Base-by-base conservation (phyloP, 2,113 vertebrate genomes). In the Parotia lawesii region DNA sequence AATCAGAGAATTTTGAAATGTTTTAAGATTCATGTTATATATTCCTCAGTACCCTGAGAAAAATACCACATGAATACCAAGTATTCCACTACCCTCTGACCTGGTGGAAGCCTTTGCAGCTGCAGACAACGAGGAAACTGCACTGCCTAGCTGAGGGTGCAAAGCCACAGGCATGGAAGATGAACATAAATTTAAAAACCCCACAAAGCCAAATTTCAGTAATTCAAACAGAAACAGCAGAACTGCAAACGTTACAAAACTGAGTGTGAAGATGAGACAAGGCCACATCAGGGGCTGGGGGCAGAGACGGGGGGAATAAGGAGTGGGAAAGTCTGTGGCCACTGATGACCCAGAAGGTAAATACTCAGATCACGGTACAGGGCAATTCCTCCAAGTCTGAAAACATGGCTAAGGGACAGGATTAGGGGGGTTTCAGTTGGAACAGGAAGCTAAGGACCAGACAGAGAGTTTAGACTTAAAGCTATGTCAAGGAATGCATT, bases 141-240 rank as follows among this genome's bases (percentile, higher is more conserved):
- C 10, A 6, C 25, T 44, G 75, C 53, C 57, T 54, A 44, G 50
- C 23, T 57, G n/a, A 57, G 33, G 24, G 8, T 25, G 21, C 11
- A 81, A 85, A 82, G 35, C 67, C 73, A 85, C 31, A 72, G n/a
- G 38, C 15, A 44, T 20, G 10, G 38, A 50, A 81, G 12, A 74
- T 9, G 19, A 62, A 48, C 66, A 69, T 11, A 8, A 44, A 53
- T 18, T 57, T 2, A 28, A 47, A 45, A 15, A 1, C 0, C 3
- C 5, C 44, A 44, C 12, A 31, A 69, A 66, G 11, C 45, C 47
- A 58, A 14, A 62, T 44, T 62, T 80, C 54, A 76, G 20, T 53
- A 66, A 35, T 33, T 86, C 38, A 69, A 6, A 57, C 28, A 64
- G 33, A 54, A 91, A 66, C 0, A 71, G 53, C 13, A 72, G 28